Conservation (phyloP, 2,113 vertebrate genomes). For the Equus quagga region DNA sequence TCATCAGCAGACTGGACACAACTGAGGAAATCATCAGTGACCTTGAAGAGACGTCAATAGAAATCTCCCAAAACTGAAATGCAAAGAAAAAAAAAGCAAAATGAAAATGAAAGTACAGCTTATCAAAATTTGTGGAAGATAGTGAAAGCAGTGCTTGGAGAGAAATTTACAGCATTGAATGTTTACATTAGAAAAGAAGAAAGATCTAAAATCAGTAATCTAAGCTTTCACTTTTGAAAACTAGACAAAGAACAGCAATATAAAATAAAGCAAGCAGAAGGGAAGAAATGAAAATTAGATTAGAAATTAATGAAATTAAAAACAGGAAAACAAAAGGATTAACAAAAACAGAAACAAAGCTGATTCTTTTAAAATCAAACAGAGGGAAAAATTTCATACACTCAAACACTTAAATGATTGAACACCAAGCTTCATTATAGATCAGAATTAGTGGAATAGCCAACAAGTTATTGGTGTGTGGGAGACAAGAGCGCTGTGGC, state of each 20-base stretch:
- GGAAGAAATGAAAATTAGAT: background rate
- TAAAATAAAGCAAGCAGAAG: background rate
- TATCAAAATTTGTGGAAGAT: background rate
- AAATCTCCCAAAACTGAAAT: background rate
- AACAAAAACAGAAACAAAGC: background rate
- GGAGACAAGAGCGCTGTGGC: background rate
- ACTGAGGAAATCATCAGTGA: background rate
- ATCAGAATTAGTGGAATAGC: background rate
- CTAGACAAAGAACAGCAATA: background rate
- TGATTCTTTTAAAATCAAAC: slow-evolving; percentile 22
- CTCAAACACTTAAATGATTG: background rate
- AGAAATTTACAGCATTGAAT: background rate
- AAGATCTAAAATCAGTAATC: background rate
- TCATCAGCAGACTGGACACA: background rate
- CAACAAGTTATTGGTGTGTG: background rate
- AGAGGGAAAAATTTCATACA: background rate
- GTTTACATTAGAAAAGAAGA: background rate
- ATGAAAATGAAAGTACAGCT: background rate
- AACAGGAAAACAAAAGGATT: background rate
- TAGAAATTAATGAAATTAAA: background rate
- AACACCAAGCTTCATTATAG: background rate
- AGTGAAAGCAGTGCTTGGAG: background rate
- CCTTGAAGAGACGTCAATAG: background rate
- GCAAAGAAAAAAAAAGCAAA: background rate
- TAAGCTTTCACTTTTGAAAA: background rate